phyloP scores from a whole-genome alignment of 1,140 invertebrate genomes.

The Papilio helenus region DNA sequence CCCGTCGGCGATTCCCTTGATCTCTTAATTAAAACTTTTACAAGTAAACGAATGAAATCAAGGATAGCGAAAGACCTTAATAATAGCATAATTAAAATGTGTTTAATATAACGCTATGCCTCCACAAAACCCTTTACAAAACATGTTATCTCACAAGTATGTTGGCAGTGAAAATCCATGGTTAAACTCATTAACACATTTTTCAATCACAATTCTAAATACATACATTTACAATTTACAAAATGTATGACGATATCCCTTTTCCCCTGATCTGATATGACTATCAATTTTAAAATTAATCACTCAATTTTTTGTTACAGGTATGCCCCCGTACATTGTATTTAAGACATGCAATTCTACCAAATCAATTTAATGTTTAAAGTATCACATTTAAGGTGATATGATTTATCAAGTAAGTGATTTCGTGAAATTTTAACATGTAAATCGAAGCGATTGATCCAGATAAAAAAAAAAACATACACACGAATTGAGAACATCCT shows the following conservation, averaged over 20 bases:
- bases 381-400: not conserved
- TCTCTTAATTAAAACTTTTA: constrained; percentile 36
- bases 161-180: not conserved
- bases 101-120: not conserved
- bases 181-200: too few relatives aligned
- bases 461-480: too few relatives aligned
- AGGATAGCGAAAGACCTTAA: constrained; percentile 13
- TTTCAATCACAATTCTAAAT: too few relatives aligned
- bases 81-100: constrained; percentile 6
- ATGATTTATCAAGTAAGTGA: too few relatives aligned
- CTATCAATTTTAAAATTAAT: not conserved
- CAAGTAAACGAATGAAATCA: constrained; percentile 21
- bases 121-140: not conserved
- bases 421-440: too few relatives aligned
- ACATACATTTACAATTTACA: too few relatives aligned
- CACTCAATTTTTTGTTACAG: not conserved
- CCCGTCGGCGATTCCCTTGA: constrained; percentile 19
- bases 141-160: not conserved
- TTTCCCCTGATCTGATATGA: too few relatives aligned
- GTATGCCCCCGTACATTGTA: not conserved
- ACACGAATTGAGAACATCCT: too few relatives aligned
- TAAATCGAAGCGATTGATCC: too few relatives aligned
- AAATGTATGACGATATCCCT: too few relatives aligned
- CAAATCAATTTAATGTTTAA: not conserved
- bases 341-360: not conserved